Evolutionary conservation across 2,797 vertebrate species (phyloP).

Genomic region (Neoniphon sammara): DNA sequence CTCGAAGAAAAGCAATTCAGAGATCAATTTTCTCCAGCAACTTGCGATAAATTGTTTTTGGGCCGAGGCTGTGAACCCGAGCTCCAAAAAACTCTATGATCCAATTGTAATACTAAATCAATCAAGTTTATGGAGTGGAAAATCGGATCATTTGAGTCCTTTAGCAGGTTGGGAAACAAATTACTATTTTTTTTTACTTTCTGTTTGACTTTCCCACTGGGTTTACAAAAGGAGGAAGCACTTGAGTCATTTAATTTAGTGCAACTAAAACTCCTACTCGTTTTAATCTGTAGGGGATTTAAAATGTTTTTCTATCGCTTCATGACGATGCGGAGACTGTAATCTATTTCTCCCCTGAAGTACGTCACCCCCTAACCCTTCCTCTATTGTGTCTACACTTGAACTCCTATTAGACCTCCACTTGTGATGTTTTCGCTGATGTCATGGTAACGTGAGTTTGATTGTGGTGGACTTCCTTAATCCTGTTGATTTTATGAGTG

Average conservation of each 20-base stretch:
- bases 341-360: neutral
- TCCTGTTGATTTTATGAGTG: conserved; percentile 64
- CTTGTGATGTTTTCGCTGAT: conserved; percentile 44
- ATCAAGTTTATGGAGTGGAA: conserved; percentile 46
- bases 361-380: neutral
- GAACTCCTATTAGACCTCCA: conserved; percentile 14
- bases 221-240: conserved; percentile 11
- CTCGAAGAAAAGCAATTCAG: conserved; percentile 17
- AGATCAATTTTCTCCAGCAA: conserved; percentile 37
- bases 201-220: conserved; percentile 9
- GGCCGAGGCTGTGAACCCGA: conserved; percentile 30
- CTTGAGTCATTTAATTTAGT: conserved; percentile 7
- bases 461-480: conserved; percentile 43
- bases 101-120: conserved; percentile 22
- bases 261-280: conserved; percentile 26
- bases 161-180: conserved; percentile 14
- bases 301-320: conserved; percentile 1
- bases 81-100: conserved; percentile 5
- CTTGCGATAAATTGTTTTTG: conserved; percentile 33
- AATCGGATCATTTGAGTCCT: conserved; percentile 40
- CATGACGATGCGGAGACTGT: neutral
- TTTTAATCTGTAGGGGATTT: neutral
- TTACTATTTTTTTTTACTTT: conserved; percentile 1
- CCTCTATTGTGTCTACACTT: conserved; percentile 14
- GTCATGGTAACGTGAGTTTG: conserved; percentile 57